phyloP scores from a whole-genome alignment of 2,797 vertebrate species.

The Microtus agrestis region DNA sequence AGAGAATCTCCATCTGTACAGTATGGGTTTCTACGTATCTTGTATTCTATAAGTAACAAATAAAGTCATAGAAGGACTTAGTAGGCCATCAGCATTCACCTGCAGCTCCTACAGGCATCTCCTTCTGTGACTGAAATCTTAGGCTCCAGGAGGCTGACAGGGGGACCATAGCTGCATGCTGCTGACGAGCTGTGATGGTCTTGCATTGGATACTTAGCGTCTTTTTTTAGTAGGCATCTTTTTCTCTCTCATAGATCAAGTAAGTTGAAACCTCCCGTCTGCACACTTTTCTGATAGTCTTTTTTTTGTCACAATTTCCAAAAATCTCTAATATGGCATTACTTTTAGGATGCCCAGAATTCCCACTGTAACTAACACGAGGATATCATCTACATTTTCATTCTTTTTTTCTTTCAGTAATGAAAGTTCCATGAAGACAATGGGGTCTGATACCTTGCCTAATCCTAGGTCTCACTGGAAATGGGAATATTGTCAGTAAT shows the following conservation, averaged over 20 bases:
- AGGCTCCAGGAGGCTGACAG: not conserved
- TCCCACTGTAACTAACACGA: not conserved
- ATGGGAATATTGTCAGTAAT: not conserved
- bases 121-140: not conserved
- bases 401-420: not conserved
- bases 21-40: not conserved
- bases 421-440: not conserved
- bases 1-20: not conserved
- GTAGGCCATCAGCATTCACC: not conserved
- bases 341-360: not conserved
- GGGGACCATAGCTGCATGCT: not conserved
- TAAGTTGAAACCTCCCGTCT: not conserved
- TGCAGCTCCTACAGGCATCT: not conserved
- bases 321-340: slow-evolving; percentile 3
- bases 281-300: not conserved
- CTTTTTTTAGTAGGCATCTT: not conserved
- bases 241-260: not conserved
- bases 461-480: not conserved
- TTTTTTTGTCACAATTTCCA: not conserved
- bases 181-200: not conserved
- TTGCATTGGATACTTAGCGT: not conserved
- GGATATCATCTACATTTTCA: not conserved
- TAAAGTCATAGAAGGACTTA: not conserved
- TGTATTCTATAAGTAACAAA: not conserved
- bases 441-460: not conserved